phyloP scores from a whole-genome alignment of 2,888 invertebrate species.

The Alloplasta piceator region DNA sequence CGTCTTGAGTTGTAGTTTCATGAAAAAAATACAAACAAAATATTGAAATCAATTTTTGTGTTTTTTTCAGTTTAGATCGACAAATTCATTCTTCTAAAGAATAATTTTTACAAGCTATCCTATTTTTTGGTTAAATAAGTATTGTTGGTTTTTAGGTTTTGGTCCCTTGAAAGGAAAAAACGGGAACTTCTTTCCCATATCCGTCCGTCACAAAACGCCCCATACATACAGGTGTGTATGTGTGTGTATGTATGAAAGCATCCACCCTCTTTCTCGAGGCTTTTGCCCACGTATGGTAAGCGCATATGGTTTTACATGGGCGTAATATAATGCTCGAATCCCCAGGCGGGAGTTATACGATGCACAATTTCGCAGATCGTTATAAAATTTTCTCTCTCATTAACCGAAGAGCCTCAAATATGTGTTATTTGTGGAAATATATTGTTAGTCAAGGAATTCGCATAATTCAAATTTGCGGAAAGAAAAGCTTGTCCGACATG shows the following conservation, averaged over 20 bases:
- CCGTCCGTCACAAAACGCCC: neutral
- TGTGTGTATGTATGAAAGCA: neutral
- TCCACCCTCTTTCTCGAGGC: conserved; percentile 29
- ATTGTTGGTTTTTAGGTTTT: no score
- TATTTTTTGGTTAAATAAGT: no score
- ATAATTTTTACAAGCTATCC: no score
- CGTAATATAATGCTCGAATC: conserved; percentile 1
- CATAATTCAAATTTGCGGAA: neutral
- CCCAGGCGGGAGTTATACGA: neutral
- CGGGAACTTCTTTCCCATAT: no score
- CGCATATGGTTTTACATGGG: neutral
- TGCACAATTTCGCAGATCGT: conserved; percentile 35
- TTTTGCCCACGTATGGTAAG: conserved; percentile 8
- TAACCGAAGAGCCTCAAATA: neutral
- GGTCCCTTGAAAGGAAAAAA: no score
- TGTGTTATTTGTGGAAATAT: neutral
- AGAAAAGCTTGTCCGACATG: neutral
- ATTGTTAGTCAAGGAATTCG: neutral
- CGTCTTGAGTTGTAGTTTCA: no score
- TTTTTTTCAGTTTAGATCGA: no score
- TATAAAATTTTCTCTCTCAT: conserved; percentile 32
- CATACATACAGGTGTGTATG: neutral
- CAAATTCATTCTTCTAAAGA: no score
- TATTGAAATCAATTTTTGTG: no score
- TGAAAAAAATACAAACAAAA: no score